Conservation (phyloP, 23 tunicate genomes). For the Trididemnum nubilum region DNA sequence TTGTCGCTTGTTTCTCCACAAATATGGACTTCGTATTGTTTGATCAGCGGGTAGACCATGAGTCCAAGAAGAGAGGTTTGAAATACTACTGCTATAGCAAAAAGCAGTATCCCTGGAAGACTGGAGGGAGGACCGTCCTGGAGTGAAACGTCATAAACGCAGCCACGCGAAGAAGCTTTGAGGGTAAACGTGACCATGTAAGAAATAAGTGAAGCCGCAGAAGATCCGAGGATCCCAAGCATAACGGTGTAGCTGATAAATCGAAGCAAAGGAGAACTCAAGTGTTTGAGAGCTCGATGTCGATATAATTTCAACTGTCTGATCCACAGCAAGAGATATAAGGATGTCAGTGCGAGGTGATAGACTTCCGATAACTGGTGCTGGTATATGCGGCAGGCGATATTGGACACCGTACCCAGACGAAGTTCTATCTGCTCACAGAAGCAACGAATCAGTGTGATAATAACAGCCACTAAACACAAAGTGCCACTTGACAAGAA, state of each 20-base stretch:
- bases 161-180: conserved; percentile 39
- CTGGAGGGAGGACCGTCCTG: conserved; percentile 29
- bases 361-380: conserved; percentile 45
- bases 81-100: conserved; percentile 40
- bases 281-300: conserved; percentile 52
- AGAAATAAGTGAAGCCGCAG: conserved; percentile 28
- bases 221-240: conserved; percentile 39
- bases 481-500: conserved; percentile 38
- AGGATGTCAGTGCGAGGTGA: conserved; percentile 35
- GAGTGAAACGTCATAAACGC: conserved; percentile 40
- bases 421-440: conserved; percentile 54
- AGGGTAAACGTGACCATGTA: conserved; percentile 42
- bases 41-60: conserved; percentile 45
- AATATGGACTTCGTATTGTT: conserved; percentile 36
- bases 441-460: conserved; percentile 37
- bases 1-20: background rate
- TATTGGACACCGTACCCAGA: conserved; percentile 23
- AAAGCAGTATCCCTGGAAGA: conserved; percentile 46
- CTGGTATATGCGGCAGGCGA: conserved; percentile 53
- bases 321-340: conserved; percentile 45
- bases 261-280: conserved; percentile 39
- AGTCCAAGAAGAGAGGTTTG: conserved; percentile 45
- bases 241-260: conserved; percentile 30
- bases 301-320: conserved; percentile 58
- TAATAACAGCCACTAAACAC: conserved; percentile 39